Evolutionary conservation across 2,888 invertebrate genomes (phyloP).

Genomic region (Thereva unica): DNA sequence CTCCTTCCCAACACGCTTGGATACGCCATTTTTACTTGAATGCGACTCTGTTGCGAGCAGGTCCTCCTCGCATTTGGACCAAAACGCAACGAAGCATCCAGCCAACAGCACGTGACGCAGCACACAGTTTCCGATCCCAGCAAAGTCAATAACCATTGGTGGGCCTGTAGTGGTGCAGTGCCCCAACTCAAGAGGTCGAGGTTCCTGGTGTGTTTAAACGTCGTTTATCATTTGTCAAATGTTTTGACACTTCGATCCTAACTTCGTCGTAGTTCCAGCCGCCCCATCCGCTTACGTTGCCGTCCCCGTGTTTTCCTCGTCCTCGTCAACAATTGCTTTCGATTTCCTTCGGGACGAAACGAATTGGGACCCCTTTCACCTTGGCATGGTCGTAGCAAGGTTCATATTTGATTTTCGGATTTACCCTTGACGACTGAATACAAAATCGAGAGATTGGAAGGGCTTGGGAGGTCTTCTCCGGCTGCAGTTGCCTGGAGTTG

Average conservation of each 20-base stretch:
- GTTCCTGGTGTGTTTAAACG: conserved; percentile 24
- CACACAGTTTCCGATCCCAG: not conserved
- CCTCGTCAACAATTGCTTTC: conserved; percentile 2
- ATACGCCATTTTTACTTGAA: too few relatives aligned
- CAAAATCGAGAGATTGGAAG: not conserved
- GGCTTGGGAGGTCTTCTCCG: conserved; percentile 3
- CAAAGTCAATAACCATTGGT: not conserved
- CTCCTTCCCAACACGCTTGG: too few relatives aligned
- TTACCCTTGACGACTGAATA: conserved; percentile 15
- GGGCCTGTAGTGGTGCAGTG: not conserved
- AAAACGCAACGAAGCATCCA: too few relatives aligned
- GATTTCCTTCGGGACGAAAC: not conserved
- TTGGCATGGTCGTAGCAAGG: not conserved
- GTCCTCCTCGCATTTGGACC: too few relatives aligned
- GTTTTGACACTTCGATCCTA: conserved; percentile 28
- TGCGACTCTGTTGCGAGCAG: too few relatives aligned
- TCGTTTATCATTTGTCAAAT: conserved; percentile 33
- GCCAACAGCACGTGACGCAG: not conserved
- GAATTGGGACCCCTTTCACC: not conserved
- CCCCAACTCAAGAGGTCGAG: conserved; percentile 11
- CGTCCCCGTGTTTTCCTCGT: not conserved
- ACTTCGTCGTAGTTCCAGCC: conserved; percentile 8
- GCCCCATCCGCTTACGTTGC: not conserved
- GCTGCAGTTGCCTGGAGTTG: conserved; percentile 3
- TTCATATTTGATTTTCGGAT: conserved; percentile 16